phyloP scores from a whole-genome alignment of 2,888 invertebrate species.

The Smittia aterrima region DNA sequence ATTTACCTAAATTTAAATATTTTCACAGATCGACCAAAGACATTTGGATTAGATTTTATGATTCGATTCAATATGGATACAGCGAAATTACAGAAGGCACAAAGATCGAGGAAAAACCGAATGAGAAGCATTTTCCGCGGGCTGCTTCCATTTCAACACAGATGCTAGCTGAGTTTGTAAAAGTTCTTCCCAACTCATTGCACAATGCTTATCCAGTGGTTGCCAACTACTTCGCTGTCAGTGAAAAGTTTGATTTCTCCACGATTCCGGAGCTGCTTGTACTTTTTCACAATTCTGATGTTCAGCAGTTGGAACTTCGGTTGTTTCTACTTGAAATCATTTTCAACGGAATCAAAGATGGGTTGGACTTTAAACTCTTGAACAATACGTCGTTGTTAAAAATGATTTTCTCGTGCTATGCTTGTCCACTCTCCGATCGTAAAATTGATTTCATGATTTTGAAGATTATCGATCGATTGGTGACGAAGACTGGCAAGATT shows the following conservation, averaged over 20 bases:
- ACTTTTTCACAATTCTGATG: slow-evolving; percentile 75
- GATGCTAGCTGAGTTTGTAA: slow-evolving; percentile 69
- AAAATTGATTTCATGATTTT: slow-evolving; percentile 66
- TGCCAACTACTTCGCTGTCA: slow-evolving; percentile 75
- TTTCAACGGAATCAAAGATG: slow-evolving; percentile 71
- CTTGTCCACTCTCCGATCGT: slow-evolving; percentile 62
- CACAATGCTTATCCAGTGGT: slow-evolving; percentile 74
- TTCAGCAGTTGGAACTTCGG: slow-evolving; percentile 67
- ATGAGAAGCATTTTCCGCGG: slow-evolving; percentile 52
- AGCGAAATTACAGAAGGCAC: slow-evolving; percentile 44
- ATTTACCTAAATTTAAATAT: background rate
- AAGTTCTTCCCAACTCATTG: slow-evolving; percentile 70
- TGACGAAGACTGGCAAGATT: slow-evolving; percentile 62
- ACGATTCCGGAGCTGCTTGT: slow-evolving; percentile 86
- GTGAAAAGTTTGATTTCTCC: slow-evolving; percentile 70
- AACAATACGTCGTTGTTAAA: slow-evolving; percentile 74
- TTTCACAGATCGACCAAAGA: slow-evolving; percentile 57
- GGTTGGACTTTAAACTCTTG: slow-evolving; percentile 70
- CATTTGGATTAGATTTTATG: slow-evolving; percentile 65
- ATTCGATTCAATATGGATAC: slow-evolving; percentile 65
- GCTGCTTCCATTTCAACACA: slow-evolving; percentile 63
- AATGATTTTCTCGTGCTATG: slow-evolving; percentile 70
- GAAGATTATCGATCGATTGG: slow-evolving; percentile 62
- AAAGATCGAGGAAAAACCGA: background rate
- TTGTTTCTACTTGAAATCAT: slow-evolving; percentile 77